phyloP scores from a whole-genome alignment of 2,888 invertebrate species.

The Drosophila cyrtoloma region DNA sequence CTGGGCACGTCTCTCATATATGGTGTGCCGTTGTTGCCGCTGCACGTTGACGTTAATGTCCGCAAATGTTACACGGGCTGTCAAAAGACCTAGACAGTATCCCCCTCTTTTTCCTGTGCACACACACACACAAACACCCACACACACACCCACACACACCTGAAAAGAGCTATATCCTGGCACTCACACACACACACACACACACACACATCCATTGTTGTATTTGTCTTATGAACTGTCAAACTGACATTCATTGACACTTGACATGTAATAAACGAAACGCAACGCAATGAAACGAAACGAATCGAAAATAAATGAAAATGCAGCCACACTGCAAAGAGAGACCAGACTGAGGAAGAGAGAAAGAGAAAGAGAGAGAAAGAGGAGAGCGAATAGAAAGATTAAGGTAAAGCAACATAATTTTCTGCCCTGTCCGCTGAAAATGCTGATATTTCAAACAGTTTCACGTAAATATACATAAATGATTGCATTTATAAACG shows the following conservation, averaged over 20 bases:
- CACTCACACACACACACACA: slow-evolving; percentile 21
- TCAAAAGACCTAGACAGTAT: slow-evolving; percentile 24
- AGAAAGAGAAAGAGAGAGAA: background rate
- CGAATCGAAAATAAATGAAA: slow-evolving; percentile 37
- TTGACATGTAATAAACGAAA: slow-evolving; percentile 73
- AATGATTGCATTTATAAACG: slow-evolving; percentile 39
- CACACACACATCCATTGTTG: slow-evolving; percentile 45
- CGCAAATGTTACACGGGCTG: slow-evolving; percentile 60
- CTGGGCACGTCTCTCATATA: slow-evolving; percentile 57
- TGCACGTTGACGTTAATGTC: slow-evolving; percentile 68
- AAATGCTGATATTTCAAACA: slow-evolving; percentile 53
- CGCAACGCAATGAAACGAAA: slow-evolving; percentile 51
- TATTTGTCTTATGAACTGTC: slow-evolving; percentile 76
- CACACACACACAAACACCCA: background rate
- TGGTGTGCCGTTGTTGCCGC: slow-evolving; percentile 28
- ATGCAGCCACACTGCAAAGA: slow-evolving; percentile 24
- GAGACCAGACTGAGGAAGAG: background rate
- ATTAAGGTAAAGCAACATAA: background rate
- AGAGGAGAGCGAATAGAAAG: background rate
- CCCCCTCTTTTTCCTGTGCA: background rate
- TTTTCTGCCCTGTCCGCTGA: slow-evolving; percentile 3
- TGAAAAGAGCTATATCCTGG: slow-evolving; percentile 25
- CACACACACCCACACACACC: background rate
- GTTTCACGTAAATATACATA: slow-evolving; percentile 32
- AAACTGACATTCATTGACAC: slow-evolving; percentile 75